These are phyloP conservation scores for Hydrotaea cyrtoneurina DNA, from an alignment of 2,888 invertebrate species.

Conservation along the genomic window DNA sequence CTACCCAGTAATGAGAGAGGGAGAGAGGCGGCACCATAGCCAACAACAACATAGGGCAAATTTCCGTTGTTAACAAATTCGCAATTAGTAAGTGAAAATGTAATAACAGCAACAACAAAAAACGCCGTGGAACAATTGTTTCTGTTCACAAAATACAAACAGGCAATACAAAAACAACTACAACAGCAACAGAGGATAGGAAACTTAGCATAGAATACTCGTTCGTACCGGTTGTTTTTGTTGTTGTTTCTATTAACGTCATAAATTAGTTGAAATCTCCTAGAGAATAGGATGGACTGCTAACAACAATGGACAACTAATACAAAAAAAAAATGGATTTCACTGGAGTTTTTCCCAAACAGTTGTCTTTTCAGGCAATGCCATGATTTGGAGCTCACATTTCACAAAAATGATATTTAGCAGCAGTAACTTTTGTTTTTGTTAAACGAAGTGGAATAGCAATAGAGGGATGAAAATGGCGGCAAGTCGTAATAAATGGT, in stretches of 20 bases:
- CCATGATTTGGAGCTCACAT: neutral
- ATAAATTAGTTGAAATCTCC: constrained; percentile 61
- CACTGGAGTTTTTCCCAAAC: neutral
- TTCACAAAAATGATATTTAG: neutral
- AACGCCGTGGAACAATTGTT: neutral
- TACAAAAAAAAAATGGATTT: neutral
- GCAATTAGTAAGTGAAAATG: constrained; percentile 61
- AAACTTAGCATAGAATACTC: neutral
- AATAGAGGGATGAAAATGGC: neutral
- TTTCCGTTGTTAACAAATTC: constrained; percentile 64
- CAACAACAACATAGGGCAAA: neutral
- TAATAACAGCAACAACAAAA: neutral
- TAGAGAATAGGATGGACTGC: neutral
- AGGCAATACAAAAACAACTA: constrained; percentile 15
- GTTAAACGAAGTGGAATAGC: neutral
- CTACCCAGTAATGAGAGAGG: neutral
- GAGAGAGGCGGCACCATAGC: neutral
- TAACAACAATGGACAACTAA: neutral
- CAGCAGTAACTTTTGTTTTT: neutral
- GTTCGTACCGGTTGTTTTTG: constrained; percentile 38
- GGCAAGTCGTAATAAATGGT: neutral
- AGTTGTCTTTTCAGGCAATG: neutral
- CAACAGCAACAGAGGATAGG: neutral
- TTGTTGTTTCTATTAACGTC: constrained; percentile 58
- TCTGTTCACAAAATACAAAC: neutral